A percentile compares a stretch with the other conserved stretches of the same genome.
These are phyloP conservation scores for Hypena proboscidalis DNA, from an alignment of 2,888 invertebrate genomes.

Conservation along the genomic window DNA sequence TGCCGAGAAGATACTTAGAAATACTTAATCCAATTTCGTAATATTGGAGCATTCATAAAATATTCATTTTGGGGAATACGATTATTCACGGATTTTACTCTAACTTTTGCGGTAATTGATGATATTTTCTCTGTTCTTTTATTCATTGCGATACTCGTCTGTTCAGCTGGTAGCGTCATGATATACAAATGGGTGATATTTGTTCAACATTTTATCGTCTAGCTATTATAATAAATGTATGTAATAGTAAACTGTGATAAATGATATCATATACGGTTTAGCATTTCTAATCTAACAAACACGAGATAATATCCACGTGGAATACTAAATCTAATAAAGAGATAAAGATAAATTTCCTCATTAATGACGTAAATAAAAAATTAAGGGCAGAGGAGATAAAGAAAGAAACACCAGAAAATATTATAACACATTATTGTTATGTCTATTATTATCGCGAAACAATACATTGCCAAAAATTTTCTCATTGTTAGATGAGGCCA, in stretches of 20 bases:
- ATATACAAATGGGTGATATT: slow-evolving; percentile 20
- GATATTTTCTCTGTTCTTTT: too few species aligned
- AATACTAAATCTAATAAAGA: slow-evolving; percentile 21
- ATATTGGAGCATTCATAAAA: neutral
- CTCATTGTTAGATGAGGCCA: too few species aligned
- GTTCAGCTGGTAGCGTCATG: too few species aligned
- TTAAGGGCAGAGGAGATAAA: neutral
- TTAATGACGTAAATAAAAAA: slow-evolving; percentile 15
- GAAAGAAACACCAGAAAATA: too few species aligned
- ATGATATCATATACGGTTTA: slow-evolving; percentile 16
- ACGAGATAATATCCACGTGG: slow-evolving; percentile 21
- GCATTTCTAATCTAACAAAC: slow-evolving; percentile 20
- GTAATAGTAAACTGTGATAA: slow-evolving; percentile 12
- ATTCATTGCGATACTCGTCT: too few species aligned
- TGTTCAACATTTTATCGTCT: slow-evolving; percentile 22
- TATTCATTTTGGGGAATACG: neutral
- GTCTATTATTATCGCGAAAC: too few species aligned
- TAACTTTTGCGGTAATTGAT: neutral
- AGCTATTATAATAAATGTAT: slow-evolving; percentile 18
- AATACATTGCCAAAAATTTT: too few species aligned
- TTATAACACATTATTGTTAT: too few species aligned
- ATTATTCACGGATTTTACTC: neutral
- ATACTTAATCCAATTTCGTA: slow-evolving; percentile 7
- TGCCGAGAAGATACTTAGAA: slow-evolving; percentile 4
- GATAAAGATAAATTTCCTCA: too few species aligned